Conservation (phyloP, 2,797 vertebrate species). For the Cuniculus paca region DNA sequence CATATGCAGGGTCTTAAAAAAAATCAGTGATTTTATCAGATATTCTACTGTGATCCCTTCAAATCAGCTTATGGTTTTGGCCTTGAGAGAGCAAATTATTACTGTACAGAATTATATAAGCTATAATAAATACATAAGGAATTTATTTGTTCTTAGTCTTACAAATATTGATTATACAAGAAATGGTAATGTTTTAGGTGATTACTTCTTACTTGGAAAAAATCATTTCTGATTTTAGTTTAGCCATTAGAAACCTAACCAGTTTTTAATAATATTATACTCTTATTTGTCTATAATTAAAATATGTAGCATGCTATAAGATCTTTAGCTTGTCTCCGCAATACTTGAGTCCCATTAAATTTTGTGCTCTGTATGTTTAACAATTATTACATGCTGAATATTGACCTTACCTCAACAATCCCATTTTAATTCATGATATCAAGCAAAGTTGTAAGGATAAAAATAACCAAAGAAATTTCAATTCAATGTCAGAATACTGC, state of each 20-base stretch:
- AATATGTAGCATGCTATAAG: not conserved
- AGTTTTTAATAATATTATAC: not conserved
- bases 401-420: not conserved
- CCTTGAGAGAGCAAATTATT: not conserved
- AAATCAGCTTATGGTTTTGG: not conserved
- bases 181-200: not conserved
- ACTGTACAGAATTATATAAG: not conserved
- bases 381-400: not conserved
- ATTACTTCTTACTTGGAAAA: not conserved
- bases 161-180: not conserved
- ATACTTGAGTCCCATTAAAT: not conserved
- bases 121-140: not conserved
- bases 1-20: not conserved
- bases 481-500: not conserved
- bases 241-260: not conserved
- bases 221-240: not conserved
- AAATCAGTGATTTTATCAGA: not conserved
- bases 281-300: not conserved
- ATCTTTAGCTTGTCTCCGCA: not conserved
- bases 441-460: not conserved
- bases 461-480: not conserved
- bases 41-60: not conserved
- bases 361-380: not conserved
- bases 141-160: not conserved
- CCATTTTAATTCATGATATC: not conserved